These are phyloP conservation scores for Ptyas mucosa DNA, from an alignment of 2,113 vertebrate species.

Conservation along the genomic window DNA sequence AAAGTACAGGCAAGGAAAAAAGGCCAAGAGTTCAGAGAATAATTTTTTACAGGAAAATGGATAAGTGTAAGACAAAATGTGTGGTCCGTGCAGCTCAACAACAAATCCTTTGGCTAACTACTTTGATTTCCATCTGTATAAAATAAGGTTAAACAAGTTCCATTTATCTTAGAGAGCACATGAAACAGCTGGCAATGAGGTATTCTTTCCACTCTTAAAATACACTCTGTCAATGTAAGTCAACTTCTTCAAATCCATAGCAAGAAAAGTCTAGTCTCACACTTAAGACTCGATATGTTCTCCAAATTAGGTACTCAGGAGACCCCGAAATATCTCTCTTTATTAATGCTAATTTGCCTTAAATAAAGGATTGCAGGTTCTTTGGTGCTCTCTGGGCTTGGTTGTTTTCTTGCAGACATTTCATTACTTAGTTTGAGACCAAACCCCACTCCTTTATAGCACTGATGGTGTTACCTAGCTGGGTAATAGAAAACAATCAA, in stretches of 20 bases:
- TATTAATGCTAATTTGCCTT: not conserved
- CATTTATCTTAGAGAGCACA: not conserved
- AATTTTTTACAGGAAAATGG: not conserved
- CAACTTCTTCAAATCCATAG: not conserved
- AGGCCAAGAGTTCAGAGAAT: not conserved
- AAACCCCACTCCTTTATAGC: not conserved
- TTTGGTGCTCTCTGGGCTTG: not conserved
- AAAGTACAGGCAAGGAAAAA: not conserved
- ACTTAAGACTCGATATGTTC: not conserved
- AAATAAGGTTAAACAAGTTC: not conserved
- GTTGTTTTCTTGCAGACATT: too few species aligned
- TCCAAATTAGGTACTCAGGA: not conserved
- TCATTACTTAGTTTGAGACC: not conserved
- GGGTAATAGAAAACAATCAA: not conserved
- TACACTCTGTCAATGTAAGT: not conserved
- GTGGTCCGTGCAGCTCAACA: not conserved
- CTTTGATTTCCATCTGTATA: not conserved
- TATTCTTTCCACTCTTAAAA: not conserved
- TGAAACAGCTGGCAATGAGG: not conserved
- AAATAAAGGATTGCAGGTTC: not conserved
- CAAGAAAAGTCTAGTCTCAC: not conserved
- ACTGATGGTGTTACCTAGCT: not conserved
- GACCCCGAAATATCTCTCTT: not conserved
- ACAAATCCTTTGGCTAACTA: not conserved
- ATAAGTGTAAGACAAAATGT: not conserved